Evolutionary conservation across 2,888 invertebrate species (phyloP).

Genomic region (Gonocerus acuteangulatus): DNA sequence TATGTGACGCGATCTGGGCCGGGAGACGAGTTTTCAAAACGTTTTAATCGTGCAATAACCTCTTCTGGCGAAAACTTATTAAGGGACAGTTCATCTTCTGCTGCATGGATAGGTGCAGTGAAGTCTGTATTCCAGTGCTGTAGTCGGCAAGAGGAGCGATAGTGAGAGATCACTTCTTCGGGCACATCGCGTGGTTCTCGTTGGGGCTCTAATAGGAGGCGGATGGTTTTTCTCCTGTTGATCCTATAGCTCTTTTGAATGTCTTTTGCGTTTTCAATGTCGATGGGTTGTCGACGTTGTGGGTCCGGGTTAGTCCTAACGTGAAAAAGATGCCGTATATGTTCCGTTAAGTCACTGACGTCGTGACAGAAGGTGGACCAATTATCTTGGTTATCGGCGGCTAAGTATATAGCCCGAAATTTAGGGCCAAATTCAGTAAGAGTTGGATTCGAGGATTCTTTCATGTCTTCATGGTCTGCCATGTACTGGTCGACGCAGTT

Average conservation of each 20-base stretch:
- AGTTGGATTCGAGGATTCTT: too few relatives aligned
- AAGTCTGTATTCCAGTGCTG: background rate
- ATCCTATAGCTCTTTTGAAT: background rate
- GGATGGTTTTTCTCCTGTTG: background rate
- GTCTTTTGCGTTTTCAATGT: background rate
- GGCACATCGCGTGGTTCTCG: background rate
- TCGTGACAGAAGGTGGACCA: too few relatives aligned
- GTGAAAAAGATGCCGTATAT: too few relatives aligned
- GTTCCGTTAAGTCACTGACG: too few relatives aligned
- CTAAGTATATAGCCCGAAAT: too few relatives aligned
- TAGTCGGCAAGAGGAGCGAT: background rate
- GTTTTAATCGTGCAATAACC: background rate
- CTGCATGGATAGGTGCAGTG: background rate
- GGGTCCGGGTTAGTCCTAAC: background rate
- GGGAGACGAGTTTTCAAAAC: slow-evolving; percentile 3
- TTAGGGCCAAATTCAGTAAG: too few relatives aligned
- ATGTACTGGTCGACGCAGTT: too few relatives aligned
- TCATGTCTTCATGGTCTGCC: too few relatives aligned
- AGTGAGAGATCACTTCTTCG: background rate
- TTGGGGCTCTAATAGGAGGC: background rate
- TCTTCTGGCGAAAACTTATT: background rate
- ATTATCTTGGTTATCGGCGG: too few relatives aligned
- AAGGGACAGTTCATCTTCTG: background rate
- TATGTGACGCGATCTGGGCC: background rate
- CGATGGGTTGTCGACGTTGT: background rate